phyloP scores from a whole-genome alignment of 2,113 vertebrate species.

The Sula dactylatra region DNA sequence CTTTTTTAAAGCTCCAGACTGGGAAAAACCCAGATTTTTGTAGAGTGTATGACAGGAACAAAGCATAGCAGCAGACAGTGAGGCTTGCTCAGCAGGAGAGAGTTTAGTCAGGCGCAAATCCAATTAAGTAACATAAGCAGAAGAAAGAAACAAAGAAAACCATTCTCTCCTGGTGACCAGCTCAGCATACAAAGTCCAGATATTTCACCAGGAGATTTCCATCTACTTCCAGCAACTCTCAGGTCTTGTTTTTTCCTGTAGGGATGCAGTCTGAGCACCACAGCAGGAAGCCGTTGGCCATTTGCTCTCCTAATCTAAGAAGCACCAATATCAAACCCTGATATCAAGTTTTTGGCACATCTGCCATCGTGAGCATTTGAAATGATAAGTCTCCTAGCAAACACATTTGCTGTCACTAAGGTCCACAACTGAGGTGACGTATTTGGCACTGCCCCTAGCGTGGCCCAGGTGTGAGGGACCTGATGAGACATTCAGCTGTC shows the following conservation, averaged over 20 bases:
- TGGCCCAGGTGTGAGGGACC: background rate
- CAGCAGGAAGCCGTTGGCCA: background rate
- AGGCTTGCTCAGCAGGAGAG: background rate
- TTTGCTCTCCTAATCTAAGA: background rate
- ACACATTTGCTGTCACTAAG: background rate
- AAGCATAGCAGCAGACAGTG: background rate
- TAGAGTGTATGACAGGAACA: background rate
- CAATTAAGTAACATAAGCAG: background rate
- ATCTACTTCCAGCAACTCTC: background rate
- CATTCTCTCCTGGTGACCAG: background rate
- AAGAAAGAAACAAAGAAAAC: background rate
- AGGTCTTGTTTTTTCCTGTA: background rate
- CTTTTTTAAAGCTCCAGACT: background rate
- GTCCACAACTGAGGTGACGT: background rate
- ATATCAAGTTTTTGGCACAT: background rate
- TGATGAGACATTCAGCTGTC: background rate
- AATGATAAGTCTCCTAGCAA: background rate
- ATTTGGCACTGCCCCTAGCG: background rate
- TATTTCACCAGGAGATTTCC: background rate
- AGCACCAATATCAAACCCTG: background rate
- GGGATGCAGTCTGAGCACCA: background rate
- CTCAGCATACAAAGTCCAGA: background rate
- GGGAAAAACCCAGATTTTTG: background rate
- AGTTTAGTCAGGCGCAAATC: background rate
- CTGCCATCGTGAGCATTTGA: rapidly evolving